Evolutionary conservation across 37 sponge, comb jelly and placozoan genomes (phyloP).

Genomic region (Ephydatia muelleri): DNA sequence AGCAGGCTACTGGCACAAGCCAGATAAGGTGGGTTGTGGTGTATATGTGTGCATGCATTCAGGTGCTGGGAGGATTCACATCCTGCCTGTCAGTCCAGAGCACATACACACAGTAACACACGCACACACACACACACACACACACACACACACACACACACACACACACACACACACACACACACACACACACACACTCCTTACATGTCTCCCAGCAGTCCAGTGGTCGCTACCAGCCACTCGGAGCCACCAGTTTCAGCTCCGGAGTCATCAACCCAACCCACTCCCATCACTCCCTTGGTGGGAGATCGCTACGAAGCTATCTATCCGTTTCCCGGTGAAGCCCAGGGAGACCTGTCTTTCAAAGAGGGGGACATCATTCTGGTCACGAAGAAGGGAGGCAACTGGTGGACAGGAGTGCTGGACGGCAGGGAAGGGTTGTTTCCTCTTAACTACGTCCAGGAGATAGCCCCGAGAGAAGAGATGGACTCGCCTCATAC

Average conservation of each 20-base stretch:
- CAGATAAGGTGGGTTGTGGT: background rate
- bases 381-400: conserved; percentile 46
- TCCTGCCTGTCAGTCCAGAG: too few relatives aligned
- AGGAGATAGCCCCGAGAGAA: background rate
- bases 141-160: too few relatives aligned
- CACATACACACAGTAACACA: too few relatives aligned
- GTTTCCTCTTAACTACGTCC: conserved; percentile 89
- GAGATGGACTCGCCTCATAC: background rate
- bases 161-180: too few relatives aligned
- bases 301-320: conserved; percentile 25
- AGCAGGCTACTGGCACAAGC: background rate
- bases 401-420: conserved; percentile 81
- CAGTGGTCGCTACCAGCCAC: too few relatives aligned
- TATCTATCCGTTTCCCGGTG: conserved; percentile 51
- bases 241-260: background rate
- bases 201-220: too few relatives aligned
- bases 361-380: conserved; percentile 64
- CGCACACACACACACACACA: too few relatives aligned
- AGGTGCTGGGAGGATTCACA: too few relatives aligned
- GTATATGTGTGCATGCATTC: too few relatives aligned
- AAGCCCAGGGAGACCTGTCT: conserved; percentile 59
- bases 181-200: too few relatives aligned
- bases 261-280: background rate
- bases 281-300: background rate
- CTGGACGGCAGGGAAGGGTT: conserved; percentile 60